Conservation (phyloP, 2,888 invertebrate genomes). For the Incurvaria masculella region DNA sequence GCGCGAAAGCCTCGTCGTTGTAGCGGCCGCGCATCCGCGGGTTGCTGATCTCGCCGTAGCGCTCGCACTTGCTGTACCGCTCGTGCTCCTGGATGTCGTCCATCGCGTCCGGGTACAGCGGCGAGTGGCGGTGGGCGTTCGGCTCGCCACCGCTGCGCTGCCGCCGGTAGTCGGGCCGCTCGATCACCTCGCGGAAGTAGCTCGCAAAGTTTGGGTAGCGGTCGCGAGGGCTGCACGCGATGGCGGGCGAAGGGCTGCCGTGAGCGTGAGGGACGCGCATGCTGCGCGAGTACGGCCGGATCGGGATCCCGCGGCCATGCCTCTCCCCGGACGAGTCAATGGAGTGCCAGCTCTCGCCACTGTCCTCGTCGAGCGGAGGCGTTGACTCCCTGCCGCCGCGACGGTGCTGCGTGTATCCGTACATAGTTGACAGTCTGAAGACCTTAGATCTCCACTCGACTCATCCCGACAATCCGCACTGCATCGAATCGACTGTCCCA, state of each 20-base stretch:
- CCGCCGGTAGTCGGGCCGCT: slow-evolving; percentile 29
- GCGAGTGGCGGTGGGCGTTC: slow-evolving; percentile 25
- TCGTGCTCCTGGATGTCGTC: slow-evolving; percentile 51
- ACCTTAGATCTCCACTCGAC: too few species aligned
- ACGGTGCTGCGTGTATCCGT: slow-evolving; percentile 44
- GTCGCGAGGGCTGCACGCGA: slow-evolving; percentile 43
- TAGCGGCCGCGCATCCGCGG: slow-evolving; percentile 34
- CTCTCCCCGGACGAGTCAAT: slow-evolving; percentile 23
- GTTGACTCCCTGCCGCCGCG: slow-evolving; percentile 33
- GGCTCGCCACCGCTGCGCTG: slow-evolving; percentile 32
- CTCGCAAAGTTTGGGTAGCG: slow-evolving; percentile 45
- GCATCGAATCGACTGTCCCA: too few species aligned
- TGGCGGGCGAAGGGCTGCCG: slow-evolving; percentile 37
- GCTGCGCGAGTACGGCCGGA: slow-evolving; percentile 30
- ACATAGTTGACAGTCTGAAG: too few species aligned
- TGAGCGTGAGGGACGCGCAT: slow-evolving; percentile 27
- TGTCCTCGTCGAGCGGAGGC: slow-evolving; percentile 34
- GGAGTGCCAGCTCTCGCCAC: slow-evolving; percentile 47
- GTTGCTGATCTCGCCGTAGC: slow-evolving; percentile 46
- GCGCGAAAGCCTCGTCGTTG: slow-evolving; percentile 44
- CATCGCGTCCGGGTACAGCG: slow-evolving; percentile 43
- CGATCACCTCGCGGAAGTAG: slow-evolving; percentile 43
- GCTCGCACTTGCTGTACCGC: slow-evolving; percentile 43
- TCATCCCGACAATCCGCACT: too few species aligned
- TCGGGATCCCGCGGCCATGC: slow-evolving; percentile 28